Percentiles rank a stretch among this genome's conserved stretches.
Conservation (phyloP, 1,140 invertebrate species). For the Heliconius hewitsoni region DNA sequence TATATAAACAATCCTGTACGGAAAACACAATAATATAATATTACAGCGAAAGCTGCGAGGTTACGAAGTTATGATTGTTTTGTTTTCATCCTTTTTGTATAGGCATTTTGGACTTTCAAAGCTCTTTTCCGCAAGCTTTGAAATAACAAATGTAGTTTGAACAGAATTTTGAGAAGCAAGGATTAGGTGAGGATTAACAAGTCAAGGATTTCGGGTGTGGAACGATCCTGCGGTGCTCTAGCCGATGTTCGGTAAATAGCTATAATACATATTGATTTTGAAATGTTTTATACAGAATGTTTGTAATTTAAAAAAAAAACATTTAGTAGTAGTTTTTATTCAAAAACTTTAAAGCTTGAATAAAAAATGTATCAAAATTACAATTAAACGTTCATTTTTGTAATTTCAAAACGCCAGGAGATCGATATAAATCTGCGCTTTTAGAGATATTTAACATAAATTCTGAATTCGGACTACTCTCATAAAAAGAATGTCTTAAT, state of each 20-base stretch:
- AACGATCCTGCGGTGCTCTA: not conserved
- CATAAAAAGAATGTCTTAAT: no score
- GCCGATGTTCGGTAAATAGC: not conserved
- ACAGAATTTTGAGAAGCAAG: not conserved
- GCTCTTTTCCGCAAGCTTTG: not conserved
- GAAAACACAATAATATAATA: not conserved
- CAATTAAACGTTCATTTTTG: no score
- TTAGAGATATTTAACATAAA: no score
- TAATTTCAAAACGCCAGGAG: no score
- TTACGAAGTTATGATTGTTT: constrained; percentile 1
- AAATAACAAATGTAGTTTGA: not conserved
- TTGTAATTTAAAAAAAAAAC: no score
- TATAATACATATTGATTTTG: not conserved
- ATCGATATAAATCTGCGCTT: no score
- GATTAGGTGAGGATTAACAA: not conserved
- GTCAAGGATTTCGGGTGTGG: not conserved
- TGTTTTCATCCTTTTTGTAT: constrained; percentile 1
- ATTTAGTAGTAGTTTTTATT: no score
- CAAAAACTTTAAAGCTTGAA: no score
- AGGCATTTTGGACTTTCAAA: not conserved
- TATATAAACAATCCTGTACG: not conserved
- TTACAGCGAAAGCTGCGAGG: constrained; percentile 5
- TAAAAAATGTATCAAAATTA: no score
- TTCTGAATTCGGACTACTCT: no score
- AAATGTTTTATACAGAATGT: no score